Evolutionary conservation across 2,797 vertebrate genomes (phyloP).

Genomic region (Notamacropus eugenii): DNA sequence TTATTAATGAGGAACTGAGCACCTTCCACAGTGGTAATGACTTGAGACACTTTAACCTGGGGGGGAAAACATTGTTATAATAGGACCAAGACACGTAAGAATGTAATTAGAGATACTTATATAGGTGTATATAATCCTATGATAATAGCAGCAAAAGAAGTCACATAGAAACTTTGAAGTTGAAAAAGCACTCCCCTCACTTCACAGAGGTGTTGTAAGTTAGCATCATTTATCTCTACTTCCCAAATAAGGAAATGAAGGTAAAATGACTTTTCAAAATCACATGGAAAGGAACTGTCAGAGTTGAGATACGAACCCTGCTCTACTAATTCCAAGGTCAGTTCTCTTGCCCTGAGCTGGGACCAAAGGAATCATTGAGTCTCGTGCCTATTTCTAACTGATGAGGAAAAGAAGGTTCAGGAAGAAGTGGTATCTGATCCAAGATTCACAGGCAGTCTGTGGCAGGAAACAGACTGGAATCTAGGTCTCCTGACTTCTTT

Average conservation of each 20-base stretch:
- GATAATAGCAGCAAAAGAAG: not conserved
- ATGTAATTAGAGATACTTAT: not conserved
- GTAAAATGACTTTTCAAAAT: not conserved
- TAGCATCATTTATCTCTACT: not conserved
- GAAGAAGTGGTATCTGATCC: not conserved
- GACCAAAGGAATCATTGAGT: not conserved
- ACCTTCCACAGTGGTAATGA: constrained; percentile 87
- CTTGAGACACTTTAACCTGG: constrained; percentile 89
- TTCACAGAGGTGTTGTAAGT: too few relatives aligned
- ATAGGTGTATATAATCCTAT: accelerated
- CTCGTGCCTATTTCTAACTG: not conserved
- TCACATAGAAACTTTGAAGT: not conserved
- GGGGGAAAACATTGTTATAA: constrained; percentile 50
- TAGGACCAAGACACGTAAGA: accelerated
- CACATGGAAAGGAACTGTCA: not conserved
- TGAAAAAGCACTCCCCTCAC: not conserved
- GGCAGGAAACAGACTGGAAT: not conserved
- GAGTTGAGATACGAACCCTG: not conserved
- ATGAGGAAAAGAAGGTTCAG: not conserved
- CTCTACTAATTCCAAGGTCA: not conserved
- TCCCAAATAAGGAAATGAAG: not conserved
- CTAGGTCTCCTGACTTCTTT: not conserved
- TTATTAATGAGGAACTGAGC: constrained; percentile 91
- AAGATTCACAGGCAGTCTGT: not conserved
- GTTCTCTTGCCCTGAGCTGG: not conserved